phyloP scores from a whole-genome alignment of 2,797 vertebrate genomes.

The Takifugu rubripes region DNA sequence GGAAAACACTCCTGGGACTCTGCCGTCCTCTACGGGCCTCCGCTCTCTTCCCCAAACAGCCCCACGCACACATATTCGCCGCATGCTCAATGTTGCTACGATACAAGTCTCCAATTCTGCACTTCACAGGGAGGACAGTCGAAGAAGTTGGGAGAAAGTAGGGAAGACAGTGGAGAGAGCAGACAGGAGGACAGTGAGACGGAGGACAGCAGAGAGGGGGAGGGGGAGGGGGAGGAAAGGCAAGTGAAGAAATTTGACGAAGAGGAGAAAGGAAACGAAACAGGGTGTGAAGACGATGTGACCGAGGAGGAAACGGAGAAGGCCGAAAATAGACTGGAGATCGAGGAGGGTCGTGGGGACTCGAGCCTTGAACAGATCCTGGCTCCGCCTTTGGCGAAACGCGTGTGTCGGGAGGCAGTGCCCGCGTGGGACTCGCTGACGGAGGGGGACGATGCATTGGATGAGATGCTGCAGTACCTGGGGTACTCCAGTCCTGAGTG shows the following conservation, averaged over 20 bases:
- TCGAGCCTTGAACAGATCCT: constrained; percentile 76
- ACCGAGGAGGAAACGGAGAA: constrained; percentile 22
- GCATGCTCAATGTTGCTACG: constrained; percentile 42
- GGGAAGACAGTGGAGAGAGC: constrained; percentile 61
- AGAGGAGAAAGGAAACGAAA: constrained; percentile 68
- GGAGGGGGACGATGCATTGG: constrained; percentile 90
- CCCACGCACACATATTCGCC: constrained; percentile 46
- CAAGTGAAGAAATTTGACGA: constrained; percentile 59
- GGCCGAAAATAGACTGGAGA: constrained; percentile 36
- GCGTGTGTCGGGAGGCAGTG: constrained; percentile 85
- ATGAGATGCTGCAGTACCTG: constrained; percentile 94
- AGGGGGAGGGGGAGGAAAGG: constrained; percentile 55
- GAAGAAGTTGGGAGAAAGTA: constrained; percentile 64
- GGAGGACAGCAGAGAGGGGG: constrained; percentile 60
- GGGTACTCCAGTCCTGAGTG: constrained; percentile 96
- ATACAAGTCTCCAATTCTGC: constrained; percentile 42
- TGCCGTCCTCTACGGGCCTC: constrained; percentile 91
- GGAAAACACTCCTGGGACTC: constrained; percentile 99
- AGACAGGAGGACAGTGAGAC: constrained; percentile 69
- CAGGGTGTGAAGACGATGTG: constrained; percentile 38
- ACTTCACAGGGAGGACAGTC: constrained; percentile 60
- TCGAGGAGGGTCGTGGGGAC: constrained; percentile 59
- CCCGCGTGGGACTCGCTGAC: constrained; percentile 91
- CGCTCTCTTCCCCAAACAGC: constrained; percentile 69
- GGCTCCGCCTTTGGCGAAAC: constrained; percentile 80